Base-by-base conservation (phyloP, 37 sponge, comb jelly and placozoan genomes). In the Lycopodina hypogea region DNA sequence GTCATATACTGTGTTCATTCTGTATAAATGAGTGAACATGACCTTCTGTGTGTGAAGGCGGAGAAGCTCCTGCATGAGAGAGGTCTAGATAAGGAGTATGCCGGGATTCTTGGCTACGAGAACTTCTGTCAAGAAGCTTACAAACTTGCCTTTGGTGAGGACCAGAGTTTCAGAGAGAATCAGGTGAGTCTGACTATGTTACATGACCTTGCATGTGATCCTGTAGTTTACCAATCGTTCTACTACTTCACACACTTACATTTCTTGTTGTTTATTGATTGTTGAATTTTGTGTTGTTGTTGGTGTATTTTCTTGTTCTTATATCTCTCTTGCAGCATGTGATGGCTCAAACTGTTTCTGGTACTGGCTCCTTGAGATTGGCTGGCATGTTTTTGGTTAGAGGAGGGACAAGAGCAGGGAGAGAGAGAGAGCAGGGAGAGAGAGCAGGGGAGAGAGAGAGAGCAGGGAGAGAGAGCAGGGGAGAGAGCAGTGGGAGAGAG, bases 1-100 rank as follows among this genome's bases (percentile, higher is more conserved):
- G n/a, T n/a, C n/a, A n/a, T n/a, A n/a, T n/a, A n/a, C n/a, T n/a
- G n/a, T n/a, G n/a, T n/a, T n/a, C n/a, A n/a, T n/a, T n/a, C n/a
- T n/a, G n/a, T n/a, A n/a, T n/a, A n/a, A n/a, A n/a, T n/a, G n/a
- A n/a, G n/a, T n/a, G n/a, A n/a, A n/a, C n/a, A n/a, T n/a, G n/a
- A n/a, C n/a, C n/a, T n/a, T n/a, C n/a, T n/a, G n/a, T n/a, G n/a
- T n/a, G n/a, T n/a, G 4, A 32, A 65, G 66, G 66, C 34, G 12
- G 97, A 97, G 84, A 73, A 84, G 71, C 32, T 63, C 37, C 65
- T 97, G 8, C 3, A 69, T 1, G 81, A 79, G 24, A 65, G 81
- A 51, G 77, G 83, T 58, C 74, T 97, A 36, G 89, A 97, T 78
- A 95, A 97, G 74, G 99, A 97, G 81, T 97, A 97, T 70, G 91